A percentile compares a stretch with the other conserved stretches of the same genome.
These are phyloP conservation scores for Stenolophus ochropezus DNA, from an alignment of 2,888 invertebrate species.

Conservation along the genomic window DNA sequence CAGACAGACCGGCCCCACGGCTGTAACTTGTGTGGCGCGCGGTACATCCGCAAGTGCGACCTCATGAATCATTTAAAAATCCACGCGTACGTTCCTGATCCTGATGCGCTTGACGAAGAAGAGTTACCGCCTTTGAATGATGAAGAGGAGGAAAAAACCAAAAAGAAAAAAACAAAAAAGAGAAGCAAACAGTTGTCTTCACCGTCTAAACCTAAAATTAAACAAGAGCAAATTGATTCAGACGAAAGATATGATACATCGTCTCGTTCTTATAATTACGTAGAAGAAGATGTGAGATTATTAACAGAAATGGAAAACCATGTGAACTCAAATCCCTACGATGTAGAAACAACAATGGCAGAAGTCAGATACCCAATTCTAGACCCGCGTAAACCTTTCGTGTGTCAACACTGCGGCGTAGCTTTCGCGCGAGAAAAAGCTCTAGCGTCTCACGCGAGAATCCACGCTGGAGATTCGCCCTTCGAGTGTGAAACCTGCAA, in stretches of 20 bases:
- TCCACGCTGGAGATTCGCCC: conserved; percentile 87
- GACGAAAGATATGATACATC: conserved; percentile 66
- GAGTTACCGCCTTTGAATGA: conserved; percentile 72
- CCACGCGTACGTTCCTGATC: conserved; percentile 85
- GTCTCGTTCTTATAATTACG: conserved; percentile 72
- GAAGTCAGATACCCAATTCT: conserved; percentile 75
- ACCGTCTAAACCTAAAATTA: conserved; percentile 65
- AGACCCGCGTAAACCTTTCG: conserved; percentile 86
- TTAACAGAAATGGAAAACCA: conserved; percentile 73
- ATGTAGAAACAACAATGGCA: conserved; percentile 61
- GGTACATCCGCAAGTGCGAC: conserved; percentile 86
- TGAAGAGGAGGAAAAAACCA: conserved; percentile 65
- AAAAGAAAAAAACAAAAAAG: conserved; percentile 67
- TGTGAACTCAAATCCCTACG: conserved; percentile 61
- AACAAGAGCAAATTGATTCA: conserved; percentile 67
- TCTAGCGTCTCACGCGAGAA: conserved; percentile 83
- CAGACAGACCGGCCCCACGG: conserved; percentile 89
- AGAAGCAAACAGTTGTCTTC: conserved; percentile 66
- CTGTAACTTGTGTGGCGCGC: conserved; percentile 88
- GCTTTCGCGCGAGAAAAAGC: conserved; percentile 90
- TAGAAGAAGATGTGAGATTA: conserved; percentile 73
- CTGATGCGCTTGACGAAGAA: conserved; percentile 74
- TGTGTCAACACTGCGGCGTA: conserved; percentile 85
- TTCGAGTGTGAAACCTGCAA: conserved; percentile 87
- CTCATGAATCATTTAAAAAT: conserved; percentile 89